Percentiles rank a stretch among this genome's conserved stretches.
phyloP scores from a whole-genome alignment of 2,113 vertebrate genomes.

The Corvus cornix region DNA sequence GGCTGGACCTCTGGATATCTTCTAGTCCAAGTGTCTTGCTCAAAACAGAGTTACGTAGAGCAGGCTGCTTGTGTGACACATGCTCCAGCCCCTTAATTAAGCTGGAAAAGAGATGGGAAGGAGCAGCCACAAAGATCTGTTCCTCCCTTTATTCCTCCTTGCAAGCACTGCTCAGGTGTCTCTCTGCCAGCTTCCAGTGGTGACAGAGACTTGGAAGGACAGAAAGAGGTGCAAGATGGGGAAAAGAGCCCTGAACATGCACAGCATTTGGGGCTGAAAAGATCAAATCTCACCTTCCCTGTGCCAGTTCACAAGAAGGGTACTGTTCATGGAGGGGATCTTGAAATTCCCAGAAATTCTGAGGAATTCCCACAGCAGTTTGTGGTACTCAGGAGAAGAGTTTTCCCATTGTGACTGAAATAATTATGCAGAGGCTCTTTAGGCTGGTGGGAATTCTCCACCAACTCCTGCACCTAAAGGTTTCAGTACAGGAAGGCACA shows the following conservation, averaged over 20 bases:
- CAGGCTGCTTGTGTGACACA: neutral
- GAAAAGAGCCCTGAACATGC: neutral
- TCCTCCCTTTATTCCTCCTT: neutral
- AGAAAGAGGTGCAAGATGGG: neutral
- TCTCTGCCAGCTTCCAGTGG: neutral
- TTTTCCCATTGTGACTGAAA: neutral
- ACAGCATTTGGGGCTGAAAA: neutral
- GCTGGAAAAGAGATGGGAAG: neutral
- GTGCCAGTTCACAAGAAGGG: neutral
- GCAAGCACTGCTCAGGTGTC: neutral
- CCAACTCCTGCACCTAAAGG: neutral
- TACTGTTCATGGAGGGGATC: accelerated
- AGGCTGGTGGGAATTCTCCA: neutral
- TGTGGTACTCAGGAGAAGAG: neutral
- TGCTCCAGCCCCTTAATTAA: neutral
- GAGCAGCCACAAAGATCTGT: neutral
- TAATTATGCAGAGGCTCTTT: neutral
- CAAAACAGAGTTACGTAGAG: neutral
- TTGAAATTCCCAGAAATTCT: neutral
- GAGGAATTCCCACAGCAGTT: neutral
- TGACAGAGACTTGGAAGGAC: neutral
- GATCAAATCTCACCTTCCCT: neutral
- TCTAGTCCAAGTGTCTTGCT: neutral
- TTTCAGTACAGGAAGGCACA: neutral
- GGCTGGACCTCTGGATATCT: neutral